A percentile compares a stretch with the other conserved stretches of the same genome.
Evolutionary conservation across 1,140 invertebrate genomes (phyloP).

Genomic region (Ganaspis sp.): DNA sequence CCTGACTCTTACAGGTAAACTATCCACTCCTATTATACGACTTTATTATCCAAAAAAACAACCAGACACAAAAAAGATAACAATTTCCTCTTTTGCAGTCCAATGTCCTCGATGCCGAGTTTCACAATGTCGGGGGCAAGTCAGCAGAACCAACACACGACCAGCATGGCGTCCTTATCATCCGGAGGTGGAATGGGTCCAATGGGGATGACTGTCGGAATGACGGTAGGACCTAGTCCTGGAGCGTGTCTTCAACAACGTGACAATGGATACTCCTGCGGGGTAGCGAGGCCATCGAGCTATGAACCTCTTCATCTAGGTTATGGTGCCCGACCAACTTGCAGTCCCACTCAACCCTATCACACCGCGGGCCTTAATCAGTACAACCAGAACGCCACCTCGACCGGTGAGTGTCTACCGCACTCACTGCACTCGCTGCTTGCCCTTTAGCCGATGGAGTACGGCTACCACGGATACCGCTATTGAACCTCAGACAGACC

Average conservation of each 20-base stretch:
- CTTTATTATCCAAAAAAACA: no score
- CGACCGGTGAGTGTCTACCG: conserved; percentile 79
- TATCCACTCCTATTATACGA: no score
- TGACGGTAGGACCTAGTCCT: conserved; percentile 77
- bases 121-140: conserved; percentile 74
- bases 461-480: conserved; percentile 70
- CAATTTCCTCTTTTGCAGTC: conserved; percentile 59
- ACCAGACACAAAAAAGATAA: no score
- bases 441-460: conserved; percentile 76
- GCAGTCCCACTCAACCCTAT: conserved; percentile 82
- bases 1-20: conserved; percentile 81
- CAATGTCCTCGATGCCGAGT: conserved; percentile 79
- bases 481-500: conserved; percentile 60
- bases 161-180: conserved; percentile 70
- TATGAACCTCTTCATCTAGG: conserved; percentile 83
- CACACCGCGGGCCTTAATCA: conserved; percentile 79
- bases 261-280: conserved; percentile 81
- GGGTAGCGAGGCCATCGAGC: conserved; percentile 77
- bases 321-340: conserved; percentile 80
- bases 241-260: conserved; percentile 83
- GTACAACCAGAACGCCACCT: conserved; percentile 79
- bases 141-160: conserved; percentile 68
- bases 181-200: conserved; percentile 74
- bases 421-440: conserved; percentile 77
- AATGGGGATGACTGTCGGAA: conserved; percentile 74